Evolutionary conservation across 2,113 vertebrate genomes (phyloP), one percentile per base, ranked within the genome.

Genomic region (Coregonus clupeaformis): DNA sequence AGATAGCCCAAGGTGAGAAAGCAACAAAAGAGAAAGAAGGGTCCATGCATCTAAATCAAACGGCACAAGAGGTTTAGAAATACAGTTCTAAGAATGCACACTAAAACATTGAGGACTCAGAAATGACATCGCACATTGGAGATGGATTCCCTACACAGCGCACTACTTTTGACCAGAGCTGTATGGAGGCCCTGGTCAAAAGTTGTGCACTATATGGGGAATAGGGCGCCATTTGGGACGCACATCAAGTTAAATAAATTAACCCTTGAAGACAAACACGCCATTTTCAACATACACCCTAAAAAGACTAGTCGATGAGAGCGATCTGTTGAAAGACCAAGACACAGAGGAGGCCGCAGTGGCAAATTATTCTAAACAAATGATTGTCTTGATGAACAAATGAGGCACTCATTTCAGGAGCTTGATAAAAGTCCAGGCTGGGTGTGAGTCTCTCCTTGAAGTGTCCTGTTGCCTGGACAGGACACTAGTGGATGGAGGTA

Each of bases 401-500:
- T 20, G 57, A 60, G 18, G 18, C 49, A 52, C 49, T 3, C 49
- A 52, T 18, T 60, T 60, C 57, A 24, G n/a, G 5, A 16, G n/a
- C 18, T 57, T 69, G 14, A n/a, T 24, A 64, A 64, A 32, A 1
- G 68, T 64, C 42, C 62, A 68, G 62, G 13, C 22, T 29, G 63
- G 9, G 63, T 60, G n/a, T 60, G 25, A 18, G 49, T 25, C 4
- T 76, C 20, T 77, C 75, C 52, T 59, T 81, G 65, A 78, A 42
- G 71, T 78, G 81, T 86, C 88, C 90, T 80, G 68, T 84, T 84
- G 86, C 92, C 91, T 84, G 92, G 89, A 91, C 82, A 84, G 91
- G 91, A 88, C 83, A 80, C 70, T 78, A 75, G 68, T 64, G 20
- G 66, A 71, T 83, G 85, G 93, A 93, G 91, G 93, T 92, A 93